These are phyloP conservation scores for Tragelaphus scriptus DNA, from an alignment of 2,113 vertebrate species.

Conservation along the genomic window DNA sequence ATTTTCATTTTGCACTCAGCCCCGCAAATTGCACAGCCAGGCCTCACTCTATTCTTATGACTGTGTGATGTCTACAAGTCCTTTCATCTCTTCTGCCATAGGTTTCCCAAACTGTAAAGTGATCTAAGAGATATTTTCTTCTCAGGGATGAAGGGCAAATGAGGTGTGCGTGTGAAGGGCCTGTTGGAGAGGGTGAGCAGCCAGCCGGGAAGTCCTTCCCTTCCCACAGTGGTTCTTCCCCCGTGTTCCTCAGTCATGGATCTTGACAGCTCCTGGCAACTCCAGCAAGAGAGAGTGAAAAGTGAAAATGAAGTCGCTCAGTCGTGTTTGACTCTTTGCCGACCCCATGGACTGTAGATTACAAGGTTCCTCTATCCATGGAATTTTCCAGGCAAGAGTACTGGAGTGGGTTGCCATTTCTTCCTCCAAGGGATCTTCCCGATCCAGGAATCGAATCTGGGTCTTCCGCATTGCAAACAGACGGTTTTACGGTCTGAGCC, in stretches of 20 bases:
- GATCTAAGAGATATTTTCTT: background rate
- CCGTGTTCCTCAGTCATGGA: background rate
- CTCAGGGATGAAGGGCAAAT: background rate
- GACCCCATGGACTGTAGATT: background rate
- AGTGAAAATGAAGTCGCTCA: background rate
- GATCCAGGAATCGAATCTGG: background rate
- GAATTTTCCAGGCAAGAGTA: background rate
- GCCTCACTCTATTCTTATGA: background rate
- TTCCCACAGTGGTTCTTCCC: background rate
- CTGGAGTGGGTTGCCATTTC: background rate
- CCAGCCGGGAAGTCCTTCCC: background rate
- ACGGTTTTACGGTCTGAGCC: rapidly evolving
- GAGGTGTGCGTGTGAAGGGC: background rate
- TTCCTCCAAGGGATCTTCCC: background rate
- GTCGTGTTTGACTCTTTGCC: background rate
- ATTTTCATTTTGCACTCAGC: background rate
- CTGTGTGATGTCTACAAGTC: background rate
- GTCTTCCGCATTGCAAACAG: background rate
- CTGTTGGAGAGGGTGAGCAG: background rate
- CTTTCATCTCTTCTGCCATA: background rate
- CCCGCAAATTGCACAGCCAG: background rate
- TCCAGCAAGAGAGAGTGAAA: background rate
- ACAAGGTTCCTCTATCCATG: background rate
- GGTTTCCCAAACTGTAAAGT: background rate
- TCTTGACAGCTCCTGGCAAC: background rate